These are phyloP conservation scores for Ceramica pisi DNA, from an alignment of 2,888 invertebrate species.

Conservation along the genomic window DNA sequence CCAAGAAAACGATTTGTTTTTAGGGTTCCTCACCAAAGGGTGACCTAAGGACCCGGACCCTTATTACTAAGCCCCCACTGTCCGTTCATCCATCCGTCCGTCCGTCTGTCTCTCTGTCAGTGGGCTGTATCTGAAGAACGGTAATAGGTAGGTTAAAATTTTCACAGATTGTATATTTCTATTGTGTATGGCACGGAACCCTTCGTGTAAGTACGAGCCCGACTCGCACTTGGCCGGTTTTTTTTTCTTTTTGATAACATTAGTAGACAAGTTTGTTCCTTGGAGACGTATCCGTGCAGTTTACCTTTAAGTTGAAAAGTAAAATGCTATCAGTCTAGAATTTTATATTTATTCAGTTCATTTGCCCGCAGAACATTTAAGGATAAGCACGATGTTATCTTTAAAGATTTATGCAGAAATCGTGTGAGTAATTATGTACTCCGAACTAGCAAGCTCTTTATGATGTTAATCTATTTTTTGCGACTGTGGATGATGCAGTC, in stretches of 20 bases:
- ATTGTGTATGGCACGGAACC: too few species aligned
- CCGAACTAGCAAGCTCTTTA: conserved; percentile 20
- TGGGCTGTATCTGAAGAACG: too few species aligned
- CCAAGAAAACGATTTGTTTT: too few species aligned
- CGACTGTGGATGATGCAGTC: conserved; percentile 7
- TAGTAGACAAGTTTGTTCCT: neutral
- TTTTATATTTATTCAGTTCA: conserved; percentile 40
- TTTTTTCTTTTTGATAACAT: neutral
- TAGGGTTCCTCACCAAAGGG: too few species aligned
- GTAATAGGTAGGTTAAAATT: too few species aligned
- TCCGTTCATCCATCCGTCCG: too few species aligned
- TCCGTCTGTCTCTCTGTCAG: too few species aligned
- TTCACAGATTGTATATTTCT: too few species aligned
- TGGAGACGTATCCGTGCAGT: neutral
- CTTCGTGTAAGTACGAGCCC: too few species aligned
- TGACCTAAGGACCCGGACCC: too few species aligned
- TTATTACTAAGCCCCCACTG: too few species aligned
- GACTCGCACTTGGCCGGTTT: too few species aligned
- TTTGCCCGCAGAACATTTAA: conserved; percentile 32
- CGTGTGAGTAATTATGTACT: conserved; percentile 54
- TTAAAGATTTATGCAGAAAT: conserved; percentile 48
- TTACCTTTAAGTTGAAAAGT: neutral
- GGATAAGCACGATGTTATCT: conserved; percentile 50
- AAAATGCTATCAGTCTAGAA: conserved; percentile 6
- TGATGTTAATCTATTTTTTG: conserved; percentile 41